Evolutionary conservation across 35 echinoderm and acorn worm genomes (phyloP), one percentile per base, ranked within the genome.

Genomic region (Chiridota heheva): DNA sequence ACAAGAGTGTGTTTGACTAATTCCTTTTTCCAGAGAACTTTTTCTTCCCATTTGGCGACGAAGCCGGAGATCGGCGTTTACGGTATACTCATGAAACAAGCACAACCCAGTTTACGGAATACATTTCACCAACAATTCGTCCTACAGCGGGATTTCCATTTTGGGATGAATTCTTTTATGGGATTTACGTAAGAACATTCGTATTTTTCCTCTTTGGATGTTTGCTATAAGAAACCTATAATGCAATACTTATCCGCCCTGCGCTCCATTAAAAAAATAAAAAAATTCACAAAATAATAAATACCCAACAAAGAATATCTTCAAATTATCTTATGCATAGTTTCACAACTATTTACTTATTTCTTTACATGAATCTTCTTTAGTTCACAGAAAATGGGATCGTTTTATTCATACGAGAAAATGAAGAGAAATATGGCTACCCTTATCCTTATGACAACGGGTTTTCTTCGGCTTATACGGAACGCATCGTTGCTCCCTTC

Each of bases 371-470:
- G n/a, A n/a, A n/a, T n/a, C n/a, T n/a, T 22, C 33, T n/a, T 46
- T 66, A 96, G 92, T 90, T 96, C 61, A 96, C 77, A 39, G 92
- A 86, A 43, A 96, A 96, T 38, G 92, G 92, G 33, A 43, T 96
- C 8, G 42, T 96, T 25, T 28, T 96, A 15, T 89, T 96, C 24
- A 64, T 77, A 6, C 78, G 70, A 7, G 87, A 96, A 62, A 90
- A 96, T 86, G 92, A 89, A 27, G 72, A 81, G 30, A 96, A 96
- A 59, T 96, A 82, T 42, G 86, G 86, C 16, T 90, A 70, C 63
- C 82, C 92, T 5, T 65, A 96, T 60, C 92, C 92, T 18, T 90
- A 69, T 58, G 48, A 46, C 7, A 69, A 40, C n/a, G 92, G 92
- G 0, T 86, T 96, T 71, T 32, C 62, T 39, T 71, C 65, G n/a